Evolutionary conservation across 2,888 invertebrate genomes (phyloP).

Genomic region (Pristionchus exspectatus): DNA sequence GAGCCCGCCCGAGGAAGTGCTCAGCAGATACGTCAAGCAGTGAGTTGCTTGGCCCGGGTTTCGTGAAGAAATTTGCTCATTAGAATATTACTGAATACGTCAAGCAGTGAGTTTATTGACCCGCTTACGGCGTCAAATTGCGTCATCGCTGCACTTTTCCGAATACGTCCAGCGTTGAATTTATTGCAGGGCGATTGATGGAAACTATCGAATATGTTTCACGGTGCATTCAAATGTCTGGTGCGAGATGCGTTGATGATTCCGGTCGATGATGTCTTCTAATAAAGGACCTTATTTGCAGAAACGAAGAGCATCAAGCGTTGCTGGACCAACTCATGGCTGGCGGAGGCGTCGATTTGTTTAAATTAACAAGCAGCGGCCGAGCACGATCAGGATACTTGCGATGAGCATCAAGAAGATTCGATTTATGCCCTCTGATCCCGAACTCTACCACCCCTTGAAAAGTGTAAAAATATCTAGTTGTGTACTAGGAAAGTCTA

Average conservation of each 20-base stretch:
- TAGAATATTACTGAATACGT: neutral
- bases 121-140: neutral
- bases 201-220: neutral
- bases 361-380: neutral
- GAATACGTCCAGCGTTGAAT: neutral
- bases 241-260: neutral
- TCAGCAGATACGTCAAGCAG: neutral
- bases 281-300: neutral
- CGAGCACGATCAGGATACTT: neutral
- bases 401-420: neutral
- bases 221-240: neutral
- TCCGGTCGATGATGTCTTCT: neutral
- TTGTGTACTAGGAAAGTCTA: too few species aligned
- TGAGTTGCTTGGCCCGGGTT: neutral
- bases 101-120: too few species aligned
- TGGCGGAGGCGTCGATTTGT: neutral
- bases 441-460: neutral
- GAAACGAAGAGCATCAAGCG: neutral
- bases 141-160: neutral
- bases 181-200: neutral
- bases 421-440: too few species aligned
- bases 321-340: neutral
- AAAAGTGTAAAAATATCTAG: neutral
- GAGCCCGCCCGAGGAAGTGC: neutral
- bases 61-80: neutral